These are phyloP conservation scores for Osmoderma eremita DNA, from an alignment of 2,888 invertebrate species.

Conservation along the genomic window DNA sequence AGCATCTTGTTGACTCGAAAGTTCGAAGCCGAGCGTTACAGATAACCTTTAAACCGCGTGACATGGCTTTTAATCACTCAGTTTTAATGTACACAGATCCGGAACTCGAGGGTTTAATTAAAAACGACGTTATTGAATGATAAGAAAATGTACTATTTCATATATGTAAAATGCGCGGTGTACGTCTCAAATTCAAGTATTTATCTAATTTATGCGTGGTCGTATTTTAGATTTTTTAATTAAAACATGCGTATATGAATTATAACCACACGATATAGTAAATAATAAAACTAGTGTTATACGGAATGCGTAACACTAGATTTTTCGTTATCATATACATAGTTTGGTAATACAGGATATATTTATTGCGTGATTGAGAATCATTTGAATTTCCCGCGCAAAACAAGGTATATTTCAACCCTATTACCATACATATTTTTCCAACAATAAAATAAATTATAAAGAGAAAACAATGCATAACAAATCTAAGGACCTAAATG, in stretches of 20 bases:
- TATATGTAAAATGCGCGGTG: constrained; percentile 6
- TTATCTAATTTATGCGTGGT: constrained; percentile 24
- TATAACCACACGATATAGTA: no score
- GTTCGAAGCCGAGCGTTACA: background rate
- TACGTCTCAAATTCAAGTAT: constrained; percentile 1
- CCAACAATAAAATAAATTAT: no score
- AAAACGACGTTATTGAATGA: constrained; percentile 42
- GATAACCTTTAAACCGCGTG: constrained; percentile 25
- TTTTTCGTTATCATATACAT: no score
- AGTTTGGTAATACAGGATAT: no score
- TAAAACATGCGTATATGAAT: background rate
- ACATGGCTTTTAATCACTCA: constrained; percentile 28
- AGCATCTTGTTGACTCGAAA: constrained; percentile 10
- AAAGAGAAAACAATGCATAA: no score
- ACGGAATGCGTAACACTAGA: no score
- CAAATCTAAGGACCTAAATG: no score
- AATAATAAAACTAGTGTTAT: no score
- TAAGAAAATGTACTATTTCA: constrained; percentile 9
- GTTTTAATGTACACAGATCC: constrained; percentile 4
- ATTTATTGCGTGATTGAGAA: no score
- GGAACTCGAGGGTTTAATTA: constrained; percentile 30
- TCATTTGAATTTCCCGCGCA: no score
- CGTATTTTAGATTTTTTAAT: constrained; percentile 20
- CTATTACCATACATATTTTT: no score
- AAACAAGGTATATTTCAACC: no score